Evolutionary conservation across 2,113 vertebrate genomes (phyloP), one percentile per base, ranked within the genome.

Genomic region (Tychaedon coryphoeus): DNA sequence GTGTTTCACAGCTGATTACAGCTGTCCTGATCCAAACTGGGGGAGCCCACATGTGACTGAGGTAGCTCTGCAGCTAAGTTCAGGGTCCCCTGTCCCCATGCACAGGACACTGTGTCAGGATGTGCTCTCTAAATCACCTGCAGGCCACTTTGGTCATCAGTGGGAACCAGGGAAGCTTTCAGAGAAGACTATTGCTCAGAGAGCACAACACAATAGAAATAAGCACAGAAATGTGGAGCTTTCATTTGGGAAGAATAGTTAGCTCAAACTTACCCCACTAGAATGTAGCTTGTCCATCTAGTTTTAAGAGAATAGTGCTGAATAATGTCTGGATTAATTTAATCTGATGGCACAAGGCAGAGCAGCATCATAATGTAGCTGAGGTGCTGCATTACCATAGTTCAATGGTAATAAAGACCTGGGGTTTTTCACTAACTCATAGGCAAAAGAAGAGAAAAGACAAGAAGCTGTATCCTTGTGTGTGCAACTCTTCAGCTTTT

Each of bases 11-110:
- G 53, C 25, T 56, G 17, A 43, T 25, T 9, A 4, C 42, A 54
- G 53, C 29, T 56, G 17, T 43, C 76, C 17, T 45, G 34, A 67
- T 60, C 12, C 58, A 45, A 50, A 22, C 14, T 8, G 5, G 28
- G 31, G 28, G 23, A 72, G 19, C 14, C 38, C 25, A 40, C 2
- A 1, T 28, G 45, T 13, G 75, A 10, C 26, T 0, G 0, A 45
- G 36, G 60, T 9, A 57, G 11, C 31, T 70, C 56, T 86, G 38
- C 42, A 86, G 25, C 23, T 31, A 11, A 64, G 23, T 29, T 51
- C 23, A 40, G 54, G 38, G 15, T 2, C 18, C 26, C 19, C 15
- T 2, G 2, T 26, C 33, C 25, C 24, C 8, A 2, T 19, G 47
- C 58, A 54, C 10, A 33, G 42, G 28, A 12, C 42, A 31, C 16